Percentiles rank a stretch among this genome's conserved stretches.
phyloP scores from a whole-genome alignment of 2,797 vertebrate species.

The Darevskia nairensis region DNA sequence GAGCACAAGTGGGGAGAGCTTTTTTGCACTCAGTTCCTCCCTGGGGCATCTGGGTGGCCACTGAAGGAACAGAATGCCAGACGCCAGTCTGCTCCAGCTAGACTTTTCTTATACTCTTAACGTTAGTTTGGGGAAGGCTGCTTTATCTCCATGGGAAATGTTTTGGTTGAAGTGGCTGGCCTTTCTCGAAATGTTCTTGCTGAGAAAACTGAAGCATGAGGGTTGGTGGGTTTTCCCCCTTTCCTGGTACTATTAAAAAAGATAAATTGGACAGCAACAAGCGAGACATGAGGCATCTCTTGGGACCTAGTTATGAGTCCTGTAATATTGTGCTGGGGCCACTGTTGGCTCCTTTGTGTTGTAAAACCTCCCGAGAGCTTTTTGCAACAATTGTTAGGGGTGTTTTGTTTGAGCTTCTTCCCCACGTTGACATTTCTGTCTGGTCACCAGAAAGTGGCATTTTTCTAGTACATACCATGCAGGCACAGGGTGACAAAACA shows the following conservation, averaged over 20 bases:
- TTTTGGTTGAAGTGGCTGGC: neutral
- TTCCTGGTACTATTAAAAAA: constrained; percentile 9
- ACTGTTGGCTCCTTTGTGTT: too few relatives aligned
- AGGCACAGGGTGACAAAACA: neutral
- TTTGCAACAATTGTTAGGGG: neutral
- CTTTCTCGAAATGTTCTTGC: neutral
- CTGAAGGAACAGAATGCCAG: too few relatives aligned
- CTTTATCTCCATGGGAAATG: neutral
- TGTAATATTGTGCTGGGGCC: constrained; percentile 21
- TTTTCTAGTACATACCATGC: neutral
- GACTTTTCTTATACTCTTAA: too few relatives aligned
- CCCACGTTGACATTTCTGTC: neutral
- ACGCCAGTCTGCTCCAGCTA: too few relatives aligned
- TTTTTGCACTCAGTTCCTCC: too few relatives aligned
- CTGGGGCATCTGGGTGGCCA: too few relatives aligned
- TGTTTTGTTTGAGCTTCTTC: neutral
- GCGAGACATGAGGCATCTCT: neutral
- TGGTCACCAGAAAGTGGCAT: neutral
- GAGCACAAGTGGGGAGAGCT: too few relatives aligned
- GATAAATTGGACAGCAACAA: constrained; percentile 5
- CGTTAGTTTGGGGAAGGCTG: too few relatives aligned
- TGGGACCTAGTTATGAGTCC: constrained; percentile 25
- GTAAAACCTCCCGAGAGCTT: constrained; percentile 8
- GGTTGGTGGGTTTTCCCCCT: neutral
- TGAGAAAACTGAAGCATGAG: neutral